Conservation (phyloP, 2,888 invertebrate genomes). For the Tipula lateralis region DNA sequence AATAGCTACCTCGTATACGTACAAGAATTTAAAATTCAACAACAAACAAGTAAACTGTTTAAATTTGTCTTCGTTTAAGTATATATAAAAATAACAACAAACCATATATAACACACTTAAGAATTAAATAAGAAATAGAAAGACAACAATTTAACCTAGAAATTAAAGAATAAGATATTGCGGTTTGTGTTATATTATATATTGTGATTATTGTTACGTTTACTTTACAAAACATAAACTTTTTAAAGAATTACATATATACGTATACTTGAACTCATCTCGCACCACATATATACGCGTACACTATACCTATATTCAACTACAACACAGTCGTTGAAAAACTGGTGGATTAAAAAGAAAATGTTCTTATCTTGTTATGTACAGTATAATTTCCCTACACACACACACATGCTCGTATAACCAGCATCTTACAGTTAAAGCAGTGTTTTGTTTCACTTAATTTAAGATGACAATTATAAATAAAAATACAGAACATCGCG, state of each 20-base stretch:
- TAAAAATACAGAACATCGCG: neutral
- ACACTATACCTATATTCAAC: neutral
- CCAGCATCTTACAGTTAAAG: neutral
- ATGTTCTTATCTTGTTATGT: neutral
- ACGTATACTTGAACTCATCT: neutral
- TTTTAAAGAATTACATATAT: neutral
- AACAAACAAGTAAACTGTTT: neutral
- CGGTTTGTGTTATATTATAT: slow-evolving; percentile 7
- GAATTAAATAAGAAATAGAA: neutral
- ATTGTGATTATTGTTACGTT: neutral
- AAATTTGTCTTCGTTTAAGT: neutral
- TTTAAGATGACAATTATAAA: neutral
- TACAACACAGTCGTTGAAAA: neutral
- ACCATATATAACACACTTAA: neutral
- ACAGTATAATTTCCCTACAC: neutral
- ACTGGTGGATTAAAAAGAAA: neutral
- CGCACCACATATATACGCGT: neutral
- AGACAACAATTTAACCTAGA: slow-evolving; percentile 19
- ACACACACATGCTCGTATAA: neutral
- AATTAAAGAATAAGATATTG: neutral
- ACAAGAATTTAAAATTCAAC: neutral
- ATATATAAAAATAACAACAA: neutral
- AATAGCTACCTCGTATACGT: neutral
- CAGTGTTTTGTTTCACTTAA: neutral
- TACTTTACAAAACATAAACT: neutral